Evolutionary conservation across 2,888 invertebrate species (phyloP).

Genomic region (Formica aserva): DNA sequence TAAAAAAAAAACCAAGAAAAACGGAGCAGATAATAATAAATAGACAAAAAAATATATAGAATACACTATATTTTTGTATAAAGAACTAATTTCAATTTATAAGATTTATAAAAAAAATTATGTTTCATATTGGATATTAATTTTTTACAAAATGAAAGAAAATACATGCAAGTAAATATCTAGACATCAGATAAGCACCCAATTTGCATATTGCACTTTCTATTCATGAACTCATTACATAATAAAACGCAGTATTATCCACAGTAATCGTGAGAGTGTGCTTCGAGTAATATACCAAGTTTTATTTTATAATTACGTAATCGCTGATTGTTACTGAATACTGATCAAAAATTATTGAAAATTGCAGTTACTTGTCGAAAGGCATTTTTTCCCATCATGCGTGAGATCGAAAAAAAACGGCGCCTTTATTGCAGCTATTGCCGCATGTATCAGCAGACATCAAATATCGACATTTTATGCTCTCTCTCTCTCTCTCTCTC

Average conservation of each 20-base stretch:
- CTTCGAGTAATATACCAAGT: background rate
- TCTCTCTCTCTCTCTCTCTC: no score
- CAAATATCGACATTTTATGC: constrained; percentile 23
- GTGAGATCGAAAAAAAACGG: background rate
- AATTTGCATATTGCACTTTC: constrained; percentile 46
- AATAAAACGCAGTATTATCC: constrained; percentile 47
- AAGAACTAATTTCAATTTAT: background rate
- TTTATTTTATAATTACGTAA: constrained; percentile 24
- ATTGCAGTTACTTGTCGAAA: constrained; percentile 15
- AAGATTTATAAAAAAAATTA: background rate
- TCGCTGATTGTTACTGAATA: constrained; percentile 9
- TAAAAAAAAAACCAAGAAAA: background rate
- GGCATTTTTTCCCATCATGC: background rate
- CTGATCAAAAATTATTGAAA: constrained; percentile 28
- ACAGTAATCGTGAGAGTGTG: constrained; percentile 46
- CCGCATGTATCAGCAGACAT: background rate
- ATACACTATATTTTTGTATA: background rate
- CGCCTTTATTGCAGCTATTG: background rate
- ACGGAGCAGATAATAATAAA: background rate
- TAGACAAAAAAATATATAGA: background rate
- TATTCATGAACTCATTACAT: constrained; percentile 50
- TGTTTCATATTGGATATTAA: background rate
- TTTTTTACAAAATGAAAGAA: background rate
- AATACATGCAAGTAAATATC: background rate
- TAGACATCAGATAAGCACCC: constrained; percentile 26